phyloP scores from a whole-genome alignment of 1,140 invertebrate genomes.

The Aphaenogaster ashmeadi region DNA sequence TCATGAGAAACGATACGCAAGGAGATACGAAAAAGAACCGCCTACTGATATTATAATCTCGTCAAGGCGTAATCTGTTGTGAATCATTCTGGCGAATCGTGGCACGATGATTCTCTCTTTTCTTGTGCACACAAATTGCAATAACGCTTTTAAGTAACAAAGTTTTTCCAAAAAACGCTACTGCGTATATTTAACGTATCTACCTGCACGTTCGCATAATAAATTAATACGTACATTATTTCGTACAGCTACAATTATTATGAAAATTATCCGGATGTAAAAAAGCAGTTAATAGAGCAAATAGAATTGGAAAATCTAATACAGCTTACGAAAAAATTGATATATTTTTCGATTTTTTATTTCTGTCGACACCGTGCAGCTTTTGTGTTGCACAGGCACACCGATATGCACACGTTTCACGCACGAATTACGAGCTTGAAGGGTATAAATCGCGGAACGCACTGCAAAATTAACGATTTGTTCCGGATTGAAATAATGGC shows the following conservation, averaged over 20 bases:
- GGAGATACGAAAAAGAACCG: slow-evolving; percentile 35
- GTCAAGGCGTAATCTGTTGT: slow-evolving; percentile 28
- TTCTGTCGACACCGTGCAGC: background rate
- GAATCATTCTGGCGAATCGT: slow-evolving; percentile 47
- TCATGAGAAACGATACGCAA: slow-evolving; percentile 12
- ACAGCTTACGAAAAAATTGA: slow-evolving; percentile 13
- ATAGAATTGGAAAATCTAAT: slow-evolving; percentile 1
- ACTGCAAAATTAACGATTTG: slow-evolving; percentile 78
- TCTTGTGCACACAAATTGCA: background rate
- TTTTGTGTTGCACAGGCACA: slow-evolving; percentile 23
- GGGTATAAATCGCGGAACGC: slow-evolving; percentile 75
- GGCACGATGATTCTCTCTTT: background rate
- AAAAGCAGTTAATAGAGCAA: background rate
- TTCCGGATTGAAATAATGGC: slow-evolving; percentile 73
- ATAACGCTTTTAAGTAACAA: background rate
- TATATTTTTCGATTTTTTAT: slow-evolving; percentile 26
- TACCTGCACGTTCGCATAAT: slow-evolving; percentile 69
- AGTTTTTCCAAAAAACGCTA: slow-evolving; percentile 53
- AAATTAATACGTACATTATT: slow-evolving; percentile 69
- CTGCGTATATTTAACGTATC: slow-evolving; percentile 69
- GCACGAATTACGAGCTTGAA: slow-evolving; percentile 35
- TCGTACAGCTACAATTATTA: slow-evolving; percentile 21
- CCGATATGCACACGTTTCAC: background rate
- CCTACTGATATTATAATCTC: slow-evolving; percentile 59
- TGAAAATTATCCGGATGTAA: background rate